Evolutionary conservation across 2,113 vertebrate species (phyloP), one percentile per base, ranked within the genome.

Genomic region (Paradoxurus hermaphroditus): DNA sequence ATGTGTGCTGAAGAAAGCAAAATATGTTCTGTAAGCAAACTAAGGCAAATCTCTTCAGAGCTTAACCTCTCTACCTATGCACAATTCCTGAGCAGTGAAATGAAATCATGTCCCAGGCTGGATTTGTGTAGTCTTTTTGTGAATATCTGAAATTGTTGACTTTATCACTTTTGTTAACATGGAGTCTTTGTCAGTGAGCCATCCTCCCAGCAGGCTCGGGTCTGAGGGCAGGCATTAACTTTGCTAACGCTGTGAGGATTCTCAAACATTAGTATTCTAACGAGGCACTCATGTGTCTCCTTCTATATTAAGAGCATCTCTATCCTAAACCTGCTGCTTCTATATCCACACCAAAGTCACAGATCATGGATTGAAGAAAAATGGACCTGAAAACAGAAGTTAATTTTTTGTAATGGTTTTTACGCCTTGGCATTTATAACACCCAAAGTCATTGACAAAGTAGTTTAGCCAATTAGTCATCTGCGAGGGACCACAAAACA

Each of bases 181-280:
- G 11, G 21, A 77, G 49, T 36, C 29, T 36, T 36, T 70, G 67
- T 82, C 39, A 70, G 59, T 46, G 82, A 97, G 41, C 77, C 90
- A 56, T 82, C 51, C 62, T 44, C 96, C 46, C 96, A 95, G 85
- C 98, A 97, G 86, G 91, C 70, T 87, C n/a, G 0, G 5, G 23
- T 92, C 77, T 39, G 59, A 91, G 93, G 93, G 62, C 39, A 77
- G 12, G 63, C 90, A 70, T 86, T 90, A 68, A 68, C 94, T 96
- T 86, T 79, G 56, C 44, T 46, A 49, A 63, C 1, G 0, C 93
- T 49, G 67, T 49, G 12, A 93, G 72, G 36, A 68, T 67, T 34
- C 75, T 83, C 67, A 19, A 67, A 63, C 49, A 59, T 84, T 46
- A 41, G 31, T 68, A 72, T 84, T 79, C 67, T 79, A 85, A 95